A percentile compares a stretch with the other conserved stretches of the same genome.
Evolutionary conservation across 1,140 invertebrate species (phyloP).

Genomic region (Lordiphosa mommai): DNA sequence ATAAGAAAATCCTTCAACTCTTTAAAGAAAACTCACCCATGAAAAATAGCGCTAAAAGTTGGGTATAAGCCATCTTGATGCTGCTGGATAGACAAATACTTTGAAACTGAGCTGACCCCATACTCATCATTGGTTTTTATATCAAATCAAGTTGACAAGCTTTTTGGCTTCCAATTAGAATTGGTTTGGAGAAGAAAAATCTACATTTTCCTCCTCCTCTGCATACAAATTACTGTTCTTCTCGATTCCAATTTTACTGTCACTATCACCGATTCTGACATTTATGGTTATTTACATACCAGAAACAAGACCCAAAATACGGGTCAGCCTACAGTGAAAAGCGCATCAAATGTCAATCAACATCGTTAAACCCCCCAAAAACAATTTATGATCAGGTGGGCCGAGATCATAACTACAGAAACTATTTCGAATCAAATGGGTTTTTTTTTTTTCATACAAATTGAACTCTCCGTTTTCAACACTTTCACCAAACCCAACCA

Average conservation of each 20-base stretch:
- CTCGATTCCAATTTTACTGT: constrained; percentile 13
- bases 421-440: not conserved
- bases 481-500: not conserved
- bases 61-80: constrained; percentile 29
- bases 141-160: constrained; percentile 27
- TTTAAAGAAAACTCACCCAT: constrained; percentile 26
- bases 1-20: not conserved
- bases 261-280: constrained; percentile 13
- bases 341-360: constrained; percentile 54
- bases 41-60: constrained; percentile 18
- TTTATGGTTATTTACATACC: constrained; percentile 40
- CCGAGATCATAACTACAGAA: not conserved
- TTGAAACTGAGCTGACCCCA: constrained; percentile 25
- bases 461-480: constrained; percentile 9
- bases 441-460: constrained; percentile 12
- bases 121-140: constrained; percentile 24
- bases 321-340: not conserved
- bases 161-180: constrained; percentile 28
- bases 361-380: constrained; percentile 26
- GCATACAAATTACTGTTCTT: constrained; percentile 16
- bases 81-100: constrained; percentile 3
- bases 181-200: constrained; percentile 20
- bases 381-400: constrained; percentile 13
- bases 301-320: constrained; percentile 15
- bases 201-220: not conserved